A percentile compares a stretch with the other conserved stretches of the same genome.
These are phyloP conservation scores for Invenusta paracnida DNA, from an alignment of 2,888 invertebrate genomes.

Conservation along the genomic window DNA sequence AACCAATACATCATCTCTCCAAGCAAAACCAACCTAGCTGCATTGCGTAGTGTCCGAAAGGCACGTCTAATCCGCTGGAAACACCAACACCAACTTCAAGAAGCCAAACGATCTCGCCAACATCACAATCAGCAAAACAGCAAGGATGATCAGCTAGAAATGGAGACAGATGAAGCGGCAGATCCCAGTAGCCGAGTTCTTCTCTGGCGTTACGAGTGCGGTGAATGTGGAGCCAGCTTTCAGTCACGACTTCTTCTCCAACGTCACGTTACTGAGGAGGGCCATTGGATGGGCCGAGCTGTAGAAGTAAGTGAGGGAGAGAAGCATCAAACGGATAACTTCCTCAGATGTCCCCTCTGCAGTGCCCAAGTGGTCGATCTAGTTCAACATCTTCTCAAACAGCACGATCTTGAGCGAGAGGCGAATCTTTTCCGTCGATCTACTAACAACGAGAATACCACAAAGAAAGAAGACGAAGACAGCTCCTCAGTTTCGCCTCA, in stretches of 20 bases:
- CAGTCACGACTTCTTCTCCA: background rate
- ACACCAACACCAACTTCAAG: background rate
- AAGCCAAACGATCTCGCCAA: no score
- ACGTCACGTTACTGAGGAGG: background rate
- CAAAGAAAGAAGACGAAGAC: no score
- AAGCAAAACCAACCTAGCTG: background rate
- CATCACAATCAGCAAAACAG: background rate
- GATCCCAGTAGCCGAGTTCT: background rate
- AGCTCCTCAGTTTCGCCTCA: background rate
- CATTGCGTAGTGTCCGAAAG: background rate
- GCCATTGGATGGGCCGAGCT: background rate
- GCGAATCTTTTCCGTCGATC: background rate
- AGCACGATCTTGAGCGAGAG: slow-evolving; percentile 3
- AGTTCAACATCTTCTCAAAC: background rate
- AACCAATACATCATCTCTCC: background rate
- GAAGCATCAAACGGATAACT: background rate
- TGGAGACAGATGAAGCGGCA: background rate
- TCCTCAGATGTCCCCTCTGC: background rate
- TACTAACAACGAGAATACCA: background rate
- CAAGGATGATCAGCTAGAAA: background rate
- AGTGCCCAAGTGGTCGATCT: background rate
- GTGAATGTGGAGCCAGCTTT: slow-evolving; percentile 4
- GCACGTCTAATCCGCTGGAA: slow-evolving; percentile 4
- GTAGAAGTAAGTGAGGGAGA: background rate
- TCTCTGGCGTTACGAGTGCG: slow-evolving; percentile 3